Percentiles rank a stretch among this genome's conserved stretches.
Evolutionary conservation across 2,888 invertebrate species (phyloP).

Genomic region (Esperia sulphurella): DNA sequence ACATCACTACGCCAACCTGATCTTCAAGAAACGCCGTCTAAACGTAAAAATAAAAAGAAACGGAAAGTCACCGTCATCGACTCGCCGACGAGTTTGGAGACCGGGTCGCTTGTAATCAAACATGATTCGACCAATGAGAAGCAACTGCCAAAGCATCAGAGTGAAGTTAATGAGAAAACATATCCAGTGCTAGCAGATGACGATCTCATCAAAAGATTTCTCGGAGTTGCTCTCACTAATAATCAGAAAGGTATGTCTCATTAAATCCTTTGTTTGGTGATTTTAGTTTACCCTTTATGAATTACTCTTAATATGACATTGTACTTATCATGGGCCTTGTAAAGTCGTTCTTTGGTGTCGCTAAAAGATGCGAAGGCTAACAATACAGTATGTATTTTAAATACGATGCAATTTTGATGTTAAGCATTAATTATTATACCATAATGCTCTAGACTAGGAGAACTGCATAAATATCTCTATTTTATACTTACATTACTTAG

Average conservation of each 20-base stretch:
- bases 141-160: not conserved
- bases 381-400: no score
- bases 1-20: not conserved
- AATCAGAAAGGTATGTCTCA: slow-evolving; percentile 75
- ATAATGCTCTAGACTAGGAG: no score
- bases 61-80: not conserved
- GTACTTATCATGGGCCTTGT: no score
- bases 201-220: slow-evolving; percentile 41
- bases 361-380: no score
- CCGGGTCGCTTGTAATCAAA: not conserved
- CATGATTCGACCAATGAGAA: not conserved
- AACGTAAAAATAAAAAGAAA: not conserved
- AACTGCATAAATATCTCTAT: no score
- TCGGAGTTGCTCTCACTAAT: slow-evolving; percentile 49
- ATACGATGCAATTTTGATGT: no score
- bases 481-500: no score
- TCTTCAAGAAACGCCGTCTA: not conserved
- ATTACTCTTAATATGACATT: no score
- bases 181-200: slow-evolving; percentile 53
- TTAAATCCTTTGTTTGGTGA: no score
- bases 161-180: not conserved
- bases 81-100: not conserved
- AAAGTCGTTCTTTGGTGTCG: no score
- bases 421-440: no score
- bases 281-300: no score